phyloP scores from a whole-genome alignment of 92 coral and sea anemone genomes.

The Plumapathes pennacea region DNA sequence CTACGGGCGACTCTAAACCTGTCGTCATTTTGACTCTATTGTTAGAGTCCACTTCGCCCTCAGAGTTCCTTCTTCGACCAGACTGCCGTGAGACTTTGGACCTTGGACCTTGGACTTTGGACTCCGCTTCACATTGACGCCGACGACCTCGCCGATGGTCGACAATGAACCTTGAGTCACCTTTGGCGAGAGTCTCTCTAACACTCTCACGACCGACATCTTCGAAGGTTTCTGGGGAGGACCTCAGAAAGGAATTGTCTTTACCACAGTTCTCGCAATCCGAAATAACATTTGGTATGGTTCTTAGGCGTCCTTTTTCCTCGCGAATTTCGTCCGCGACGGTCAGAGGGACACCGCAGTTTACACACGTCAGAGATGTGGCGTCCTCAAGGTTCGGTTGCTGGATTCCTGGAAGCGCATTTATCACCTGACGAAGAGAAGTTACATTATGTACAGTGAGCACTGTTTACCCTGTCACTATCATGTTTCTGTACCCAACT shows the following conservation, averaged over 20 bases:
- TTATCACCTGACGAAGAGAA: constrained; percentile 41
- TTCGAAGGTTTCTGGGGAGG: neutral
- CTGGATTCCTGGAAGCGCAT: constrained; percentile 65
- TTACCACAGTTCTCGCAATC: constrained; percentile 51
- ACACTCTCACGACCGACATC: constrained; percentile 48
- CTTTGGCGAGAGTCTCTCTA: constrained; percentile 22
- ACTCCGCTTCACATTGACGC: no score
- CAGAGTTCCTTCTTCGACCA: neutral
- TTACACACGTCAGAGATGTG: constrained; percentile 46
- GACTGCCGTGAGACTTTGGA: neutral
- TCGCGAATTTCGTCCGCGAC: constrained; percentile 53
- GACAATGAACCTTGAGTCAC: constrained; percentile 29
- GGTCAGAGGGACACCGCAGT: constrained; percentile 57
- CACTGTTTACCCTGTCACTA: no score
- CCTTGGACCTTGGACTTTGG: no score
- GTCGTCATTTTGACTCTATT: no score
- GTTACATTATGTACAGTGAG: no score
- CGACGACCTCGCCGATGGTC: constrained; percentile 44
- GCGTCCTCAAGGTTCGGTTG: constrained; percentile 38
- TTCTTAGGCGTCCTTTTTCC: no score
- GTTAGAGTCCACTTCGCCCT: neutral
- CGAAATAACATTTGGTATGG: no score
- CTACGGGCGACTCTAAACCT: constrained; percentile 16
- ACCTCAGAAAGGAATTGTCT: constrained; percentile 1
- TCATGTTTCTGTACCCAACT: no score